These are phyloP conservation scores for Bathynomus jamesi DNA, from an alignment of 1,140 invertebrate species.

Conservation along the genomic window DNA sequence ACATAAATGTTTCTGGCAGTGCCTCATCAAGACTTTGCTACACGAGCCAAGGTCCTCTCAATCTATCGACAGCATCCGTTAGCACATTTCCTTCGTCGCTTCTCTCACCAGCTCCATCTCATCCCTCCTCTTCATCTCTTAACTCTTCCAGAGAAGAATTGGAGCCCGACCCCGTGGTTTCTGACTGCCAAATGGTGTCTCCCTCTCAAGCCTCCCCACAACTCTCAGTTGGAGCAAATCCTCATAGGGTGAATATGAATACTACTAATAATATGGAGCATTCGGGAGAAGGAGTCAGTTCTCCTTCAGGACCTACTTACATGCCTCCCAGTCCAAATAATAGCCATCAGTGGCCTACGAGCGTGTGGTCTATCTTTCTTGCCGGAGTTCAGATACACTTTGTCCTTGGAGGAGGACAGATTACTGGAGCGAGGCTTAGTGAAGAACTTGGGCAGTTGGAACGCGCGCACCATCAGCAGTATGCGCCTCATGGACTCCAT, in stretches of 20 bases:
- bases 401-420: slow-evolving; percentile 28
- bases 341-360: slow-evolving; percentile 30
- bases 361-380: slow-evolving; percentile 40
- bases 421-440: slow-evolving; percentile 29
- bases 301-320: slow-evolving; percentile 21
- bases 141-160: slow-evolving; percentile 38
- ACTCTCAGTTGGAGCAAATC: slow-evolving; percentile 25
- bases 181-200: slow-evolving; percentile 16
- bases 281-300: slow-evolving; percentile 3
- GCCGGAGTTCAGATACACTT: slow-evolving; percentile 39
- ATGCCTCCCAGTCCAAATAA: slow-evolving; percentile 21
- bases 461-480: slow-evolving; percentile 38
- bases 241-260: not conserved
- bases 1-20: slow-evolving; percentile 6
- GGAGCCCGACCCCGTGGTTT: slow-evolving; percentile 25
- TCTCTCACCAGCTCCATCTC: slow-evolving; percentile 40
- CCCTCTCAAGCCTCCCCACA: slow-evolving; percentile 9
- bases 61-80: slow-evolving; percentile 25
- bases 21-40: slow-evolving; percentile 1
- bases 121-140: slow-evolving; percentile 43
- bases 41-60: slow-evolving; percentile 18
- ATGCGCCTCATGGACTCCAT: slow-evolving; percentile 30
- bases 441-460: slow-evolving; percentile 35
- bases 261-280: too few species aligned
- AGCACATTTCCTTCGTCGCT: slow-evolving; percentile 38